phyloP scores from a whole-genome alignment of 2,797 vertebrate genomes.

The Moxostoma hubbsi region DNA sequence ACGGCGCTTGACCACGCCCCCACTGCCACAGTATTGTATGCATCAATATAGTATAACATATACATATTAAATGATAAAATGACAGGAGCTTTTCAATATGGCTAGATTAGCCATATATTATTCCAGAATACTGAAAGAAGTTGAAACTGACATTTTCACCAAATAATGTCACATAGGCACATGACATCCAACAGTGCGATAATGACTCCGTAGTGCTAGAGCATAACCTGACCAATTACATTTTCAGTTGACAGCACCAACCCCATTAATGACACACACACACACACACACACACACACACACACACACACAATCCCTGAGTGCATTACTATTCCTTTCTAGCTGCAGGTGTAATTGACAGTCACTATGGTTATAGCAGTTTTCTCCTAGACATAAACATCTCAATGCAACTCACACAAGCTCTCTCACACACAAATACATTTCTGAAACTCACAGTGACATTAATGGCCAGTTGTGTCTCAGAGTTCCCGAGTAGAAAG shows the following conservation, averaged over 20 bases:
- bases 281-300: constrained; percentile 33
- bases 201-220: constrained; percentile 50
- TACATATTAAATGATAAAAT: constrained; percentile 32
- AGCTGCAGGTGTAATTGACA: constrained; percentile 86
- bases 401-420: constrained; percentile 89
- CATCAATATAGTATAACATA: constrained; percentile 3
- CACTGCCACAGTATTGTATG: too few species aligned
- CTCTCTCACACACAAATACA: constrained; percentile 40
- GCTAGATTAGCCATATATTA: constrained; percentile 37
- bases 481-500: constrained; percentile 85
- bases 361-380: constrained; percentile 82
- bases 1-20: too few species aligned
- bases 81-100: constrained; percentile 14
- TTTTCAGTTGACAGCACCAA: constrained; percentile 56
- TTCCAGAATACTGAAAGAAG: constrained; percentile 29
- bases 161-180: constrained; percentile 52
- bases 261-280: constrained; percentile 56
- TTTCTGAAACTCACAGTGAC: constrained; percentile 92
- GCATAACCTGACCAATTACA: constrained; percentile 52
- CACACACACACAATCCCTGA: neutral
- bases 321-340: constrained; percentile 62
- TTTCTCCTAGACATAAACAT: constrained; percentile 92
- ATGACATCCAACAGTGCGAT: constrained; percentile 49
- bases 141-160: constrained; percentile 51
- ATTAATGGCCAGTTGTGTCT: constrained; percentile 93